Evolutionary conservation across 1,140 invertebrate species (phyloP), one percentile per base, ranked within the genome.

Genomic region (Leptonema lineaticorne): DNA sequence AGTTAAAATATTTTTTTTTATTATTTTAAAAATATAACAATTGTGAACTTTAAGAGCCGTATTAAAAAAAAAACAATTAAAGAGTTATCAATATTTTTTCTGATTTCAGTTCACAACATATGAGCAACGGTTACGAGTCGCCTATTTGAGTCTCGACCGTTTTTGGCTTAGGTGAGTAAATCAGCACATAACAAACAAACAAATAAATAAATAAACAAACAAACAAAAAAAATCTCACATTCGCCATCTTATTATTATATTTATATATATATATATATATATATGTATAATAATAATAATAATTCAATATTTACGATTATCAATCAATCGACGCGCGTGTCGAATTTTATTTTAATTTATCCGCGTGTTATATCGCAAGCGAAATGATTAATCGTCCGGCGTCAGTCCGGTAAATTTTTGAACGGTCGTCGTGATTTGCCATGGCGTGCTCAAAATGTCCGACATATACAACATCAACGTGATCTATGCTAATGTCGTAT

Each of bases 71-170:
- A 28, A 14, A 33, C 5, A 33, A 59, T 33, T 41, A 14, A 59
- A 29, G 20, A 30, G 1, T 16, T 53, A 53, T 53, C 11, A 9
- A 22, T 30, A 28, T 45, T 4, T 8, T 68, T 67, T 66, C 69
- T 75, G 63, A 84, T 41, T 84, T 4, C 79, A 87, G 85, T 69
- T 84, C 86, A 48, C 85, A 85, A 75, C 79, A 81, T 28, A 83
- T 87, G 81, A 81, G 81, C 73, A 86, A 84, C 71, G 85, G 85
- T 30, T 87, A 86, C 75, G 86, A 87, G 63, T 86, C 86, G 63
- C 85, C 86, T 24, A 86, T 88, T 72, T 88, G 84, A 82, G 73
- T 76, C 69, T 69, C 68, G 58, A 46, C 45, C 63, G 30, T 45
- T 56, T 22, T 69, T 65, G 53, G 22, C n/a, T 58, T 60, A 70